Evolutionary conservation across 2,113 vertebrate species (phyloP), one percentile per base, ranked within the genome.

Genomic region (Chrysochloris asiatica): DNA sequence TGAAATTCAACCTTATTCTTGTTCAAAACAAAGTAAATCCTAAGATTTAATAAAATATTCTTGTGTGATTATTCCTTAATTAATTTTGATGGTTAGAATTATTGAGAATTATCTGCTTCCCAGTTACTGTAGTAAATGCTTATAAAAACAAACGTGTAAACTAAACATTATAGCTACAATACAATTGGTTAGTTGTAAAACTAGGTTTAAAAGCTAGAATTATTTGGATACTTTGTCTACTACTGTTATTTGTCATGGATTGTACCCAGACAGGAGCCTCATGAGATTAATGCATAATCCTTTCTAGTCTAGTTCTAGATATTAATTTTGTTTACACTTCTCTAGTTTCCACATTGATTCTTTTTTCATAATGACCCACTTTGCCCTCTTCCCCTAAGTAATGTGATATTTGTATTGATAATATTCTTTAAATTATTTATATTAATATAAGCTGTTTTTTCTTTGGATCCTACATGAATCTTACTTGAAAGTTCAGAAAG

Each of bases 71-170:
- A 69, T 33, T 79, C 33, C 6, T 82, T 90, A 86, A 94, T 93
- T 95, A 94, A 93, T 90, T 93, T 95, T 83, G 84, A 56, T 92
- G 82, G 72, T 80, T 93, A 80, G 1, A 79, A 17, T 82, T 95
- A 84, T 84, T 79, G n/a, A 92, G 19, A 86, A 26, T 41, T 86
- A 84, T 80, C 45, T 80, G 76, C 72, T 14, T 77, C 17, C n/a
- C 28, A 88, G 50, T 21, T 30, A 83, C 82, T 81, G 38, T 43
- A 90, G 48, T 88, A 87, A 91, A 33, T 41, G 8, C 3, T 83
- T 90, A 28, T 92, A 92, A 92, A 94, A 90, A 45, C 4, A 88
- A 19, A 1, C 8, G 14, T 56, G 1, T 61, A 73, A 88, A n/a
- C 6, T 61, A 47, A 16, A 8, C 65, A 26, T 85, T 65, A 69